Conservation (phyloP, 2,888 invertebrate species). For the Clanis bilineata region DNA sequence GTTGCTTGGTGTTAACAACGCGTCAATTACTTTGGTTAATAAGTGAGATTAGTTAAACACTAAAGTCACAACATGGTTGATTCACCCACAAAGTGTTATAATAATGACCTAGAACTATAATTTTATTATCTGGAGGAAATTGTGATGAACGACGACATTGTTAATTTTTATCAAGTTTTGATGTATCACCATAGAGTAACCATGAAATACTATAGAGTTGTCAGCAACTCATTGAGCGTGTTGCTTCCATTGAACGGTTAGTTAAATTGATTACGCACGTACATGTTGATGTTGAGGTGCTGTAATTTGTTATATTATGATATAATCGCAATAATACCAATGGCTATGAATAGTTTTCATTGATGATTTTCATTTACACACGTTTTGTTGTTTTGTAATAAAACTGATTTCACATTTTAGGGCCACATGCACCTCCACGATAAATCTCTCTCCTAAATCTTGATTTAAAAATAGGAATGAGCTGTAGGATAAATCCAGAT, state of each 20-base stretch:
- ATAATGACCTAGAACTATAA: conserved; percentile 7
- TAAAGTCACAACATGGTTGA: too few relatives aligned
- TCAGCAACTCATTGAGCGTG: background rate
- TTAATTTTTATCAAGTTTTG: background rate
- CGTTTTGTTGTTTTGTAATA: too few relatives aligned
- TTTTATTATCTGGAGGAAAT: background rate
- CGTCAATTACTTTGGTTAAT: background rate
- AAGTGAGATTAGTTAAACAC: background rate
- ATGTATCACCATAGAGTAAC: conserved; percentile 10
- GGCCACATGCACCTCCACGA: too few relatives aligned
- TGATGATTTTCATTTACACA: background rate
- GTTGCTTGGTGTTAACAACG: background rate
- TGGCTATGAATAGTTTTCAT: background rate
- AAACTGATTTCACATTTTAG: too few relatives aligned
- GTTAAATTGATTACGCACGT: conserved; percentile 2
- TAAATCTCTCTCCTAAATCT: too few relatives aligned
- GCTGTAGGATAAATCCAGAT: too few relatives aligned
- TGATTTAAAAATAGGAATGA: too few relatives aligned
- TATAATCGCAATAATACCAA: background rate
- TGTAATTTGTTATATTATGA: background rate
- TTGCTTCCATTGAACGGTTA: background rate
- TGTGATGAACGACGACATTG: background rate
- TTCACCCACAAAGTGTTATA: background rate
- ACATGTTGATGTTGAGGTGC: background rate
- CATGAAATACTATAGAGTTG: conserved; percentile 9